Base-by-base conservation (phyloP, 2,888 invertebrate species). In the Ypsolopha scabrella region DNA sequence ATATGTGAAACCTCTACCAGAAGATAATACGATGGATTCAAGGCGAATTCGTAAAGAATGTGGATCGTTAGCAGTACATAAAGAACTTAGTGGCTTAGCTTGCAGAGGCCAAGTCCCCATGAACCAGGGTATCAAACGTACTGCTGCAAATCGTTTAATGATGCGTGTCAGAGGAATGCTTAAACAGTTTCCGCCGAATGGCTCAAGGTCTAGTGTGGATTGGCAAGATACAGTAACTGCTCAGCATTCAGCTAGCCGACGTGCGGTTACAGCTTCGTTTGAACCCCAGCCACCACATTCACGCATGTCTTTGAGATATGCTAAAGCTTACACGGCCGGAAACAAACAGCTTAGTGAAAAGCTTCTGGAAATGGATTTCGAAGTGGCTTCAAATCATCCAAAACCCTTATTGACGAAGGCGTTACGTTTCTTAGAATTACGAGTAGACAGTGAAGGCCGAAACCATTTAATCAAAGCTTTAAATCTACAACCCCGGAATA, bases 201-300 rank as follows among this genome's bases (percentile, higher is more conserved):
- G 74, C 7, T 73, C 24, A 24, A 14, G 72, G 59, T 71, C 77
- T 2, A 57, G 63, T 11, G 53, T 78, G 35, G 75, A 79, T 41
- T 82, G 74, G 71, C 78, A 83, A 57, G 80, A 85, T 52, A 75
- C 64, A 14, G 75, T 85, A 8, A 76, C 80, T 35, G 62, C 70
- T 8, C 86, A 86, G 59, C 85, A 86, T 55, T 68, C 75, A 36
- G 75, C 83, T 7, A 60, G 72, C 51, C 70, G 82, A 53, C 73
- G 75, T 10, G 83, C 85, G 9, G 82, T 86, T 1, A 72, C 76
- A 10, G 67, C 80, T 43, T 85, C 86, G 0, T 86, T 86, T 63
- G 74, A 71, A 51, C 82, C 86, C 0, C 80, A 76, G 54, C 69
- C 78, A 14, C 77, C 78, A 7, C 62, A 60, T 7, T 55, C 53